Conservation (phyloP, 2,888 invertebrate genomes). For the Lissonota sp. region DNA sequence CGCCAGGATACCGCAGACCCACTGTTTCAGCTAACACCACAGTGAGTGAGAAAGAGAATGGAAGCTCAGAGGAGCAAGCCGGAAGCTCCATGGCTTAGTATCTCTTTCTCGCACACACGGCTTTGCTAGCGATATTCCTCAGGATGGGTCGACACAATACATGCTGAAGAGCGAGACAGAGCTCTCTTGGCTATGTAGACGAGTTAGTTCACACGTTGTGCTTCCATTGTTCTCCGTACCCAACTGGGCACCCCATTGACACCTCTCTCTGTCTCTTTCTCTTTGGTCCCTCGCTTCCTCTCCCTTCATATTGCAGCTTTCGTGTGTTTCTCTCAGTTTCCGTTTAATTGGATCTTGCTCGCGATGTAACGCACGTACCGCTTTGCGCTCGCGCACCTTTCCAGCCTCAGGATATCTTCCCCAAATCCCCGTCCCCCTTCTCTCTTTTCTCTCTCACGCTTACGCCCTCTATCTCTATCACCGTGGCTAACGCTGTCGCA, state of each 20-base stretch:
- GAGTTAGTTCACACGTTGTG: slow-evolving; percentile 53
- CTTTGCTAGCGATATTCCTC: slow-evolving; percentile 49
- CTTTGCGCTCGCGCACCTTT: slow-evolving; percentile 20
- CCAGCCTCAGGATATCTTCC: slow-evolving; percentile 16
- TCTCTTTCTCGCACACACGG: slow-evolving; percentile 52
- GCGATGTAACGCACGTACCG: slow-evolving; percentile 64
- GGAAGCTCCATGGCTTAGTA: slow-evolving; percentile 57
- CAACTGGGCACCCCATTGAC: slow-evolving; percentile 55
- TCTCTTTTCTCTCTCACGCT: neutral
- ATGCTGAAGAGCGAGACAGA: slow-evolving; percentile 25
- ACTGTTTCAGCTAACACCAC: slow-evolving; percentile 25
- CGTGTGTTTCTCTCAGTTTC: slow-evolving; percentile 42
- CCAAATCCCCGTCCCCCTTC: slow-evolving; percentile 13
- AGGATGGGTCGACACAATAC: slow-evolving; percentile 43
- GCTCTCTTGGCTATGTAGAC: slow-evolving; percentile 24
- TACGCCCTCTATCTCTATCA: no score
- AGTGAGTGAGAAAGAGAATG: slow-evolving; percentile 54
- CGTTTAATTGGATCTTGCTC: slow-evolving; percentile 62
- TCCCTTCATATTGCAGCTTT: slow-evolving; percentile 10
- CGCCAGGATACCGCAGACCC: slow-evolving; percentile 13
- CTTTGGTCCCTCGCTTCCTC: slow-evolving; percentile 42
- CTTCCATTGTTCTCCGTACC: slow-evolving; percentile 53
- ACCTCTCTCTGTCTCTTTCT: slow-evolving; percentile 33
- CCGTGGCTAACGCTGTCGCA: neutral
- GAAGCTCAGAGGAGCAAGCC: slow-evolving; percentile 38